Evolutionary conservation across 1,140 invertebrate genomes (phyloP).

Genomic region (Euglossa dilemma): DNA sequence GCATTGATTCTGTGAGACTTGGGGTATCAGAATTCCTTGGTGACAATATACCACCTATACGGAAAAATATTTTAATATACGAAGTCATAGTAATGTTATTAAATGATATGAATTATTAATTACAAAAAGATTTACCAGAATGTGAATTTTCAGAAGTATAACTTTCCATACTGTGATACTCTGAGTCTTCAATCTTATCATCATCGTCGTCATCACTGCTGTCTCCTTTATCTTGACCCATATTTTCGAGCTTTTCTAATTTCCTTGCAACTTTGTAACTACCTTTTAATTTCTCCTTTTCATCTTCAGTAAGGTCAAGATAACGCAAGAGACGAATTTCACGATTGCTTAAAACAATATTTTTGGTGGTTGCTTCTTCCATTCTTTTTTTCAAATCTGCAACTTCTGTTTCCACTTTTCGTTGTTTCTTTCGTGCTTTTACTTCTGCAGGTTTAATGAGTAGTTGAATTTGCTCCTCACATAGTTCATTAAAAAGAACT

Average conservation of each 20-base stretch:
- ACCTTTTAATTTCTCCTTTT: slow-evolving; percentile 95
- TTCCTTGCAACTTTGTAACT: slow-evolving; percentile 97
- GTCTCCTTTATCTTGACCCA: slow-evolving; percentile 86
- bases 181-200: slow-evolving; percentile 87
- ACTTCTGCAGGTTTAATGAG: slow-evolving; percentile 93
- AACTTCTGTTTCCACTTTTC: slow-evolving; percentile 95
- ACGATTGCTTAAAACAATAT: slow-evolving; percentile 94
- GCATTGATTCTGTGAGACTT: slow-evolving; percentile 95
- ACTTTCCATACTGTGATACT: slow-evolving; percentile 90
- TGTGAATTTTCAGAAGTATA: slow-evolving; percentile 88
- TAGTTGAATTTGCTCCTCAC: slow-evolving; percentile 93
- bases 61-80: slow-evolving; percentile 3
- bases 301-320: slow-evolving; percentile 95
- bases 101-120: background rate
- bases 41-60: slow-evolving; percentile 84
- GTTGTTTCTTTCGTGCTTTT: slow-evolving; percentile 91
- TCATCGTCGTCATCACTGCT: slow-evolving; percentile 87
- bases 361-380: slow-evolving; percentile 88
- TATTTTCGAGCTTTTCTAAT: slow-evolving; percentile 93
- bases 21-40: slow-evolving; percentile 90
- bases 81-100: background rate
- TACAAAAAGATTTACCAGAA: slow-evolving; percentile 74
- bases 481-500: slow-evolving; percentile 90
- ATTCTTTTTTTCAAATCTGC: slow-evolving; percentile 93
- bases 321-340: slow-evolving; percentile 95